phyloP scores from a whole-genome alignment of 2,113 vertebrate genomes.

The Otis tarda region DNA sequence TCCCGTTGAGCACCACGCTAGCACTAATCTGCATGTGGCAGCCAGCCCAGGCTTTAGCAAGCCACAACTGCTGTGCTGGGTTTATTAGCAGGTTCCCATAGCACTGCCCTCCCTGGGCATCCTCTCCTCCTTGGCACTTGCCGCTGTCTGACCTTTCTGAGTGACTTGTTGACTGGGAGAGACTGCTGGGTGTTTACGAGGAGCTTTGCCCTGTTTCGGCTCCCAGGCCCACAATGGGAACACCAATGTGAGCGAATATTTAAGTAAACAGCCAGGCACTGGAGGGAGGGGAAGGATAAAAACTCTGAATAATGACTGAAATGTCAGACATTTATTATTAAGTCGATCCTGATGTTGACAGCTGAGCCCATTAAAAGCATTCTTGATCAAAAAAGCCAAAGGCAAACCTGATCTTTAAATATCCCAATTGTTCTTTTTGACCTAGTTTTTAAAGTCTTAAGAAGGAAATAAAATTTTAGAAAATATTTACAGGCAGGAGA shows the following conservation, averaged over 20 bases:
- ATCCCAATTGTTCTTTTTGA: slow-evolving; percentile 26
- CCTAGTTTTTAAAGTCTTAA: slow-evolving; percentile 38
- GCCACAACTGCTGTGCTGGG: neutral
- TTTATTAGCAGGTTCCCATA: slow-evolving; percentile 15
- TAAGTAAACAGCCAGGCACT: neutral
- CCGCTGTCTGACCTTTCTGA: neutral
- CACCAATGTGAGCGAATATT: neutral
- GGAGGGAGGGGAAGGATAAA: neutral
- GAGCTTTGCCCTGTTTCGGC: neutral
- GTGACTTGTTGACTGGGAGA: neutral
- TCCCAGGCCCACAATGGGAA: neutral
- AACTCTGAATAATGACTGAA: neutral
- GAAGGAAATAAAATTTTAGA: neutral
- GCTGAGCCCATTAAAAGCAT: slow-evolving; percentile 33
- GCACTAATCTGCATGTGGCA: neutral
- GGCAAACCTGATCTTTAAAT: slow-evolving; percentile 40
- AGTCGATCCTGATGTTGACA: neutral
- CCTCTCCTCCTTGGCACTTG: neutral
- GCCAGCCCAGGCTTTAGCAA: neutral
- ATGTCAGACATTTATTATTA: slow-evolving; percentile 50
- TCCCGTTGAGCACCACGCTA: neutral
- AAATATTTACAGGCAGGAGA: neutral
- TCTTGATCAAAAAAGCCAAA: slow-evolving; percentile 49
- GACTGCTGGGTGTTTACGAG: neutral
- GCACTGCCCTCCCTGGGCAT: neutral